These are phyloP conservation scores for Drosophila quadrilineata DNA, from an alignment of 1,140 invertebrate species.

Conservation along the genomic window DNA sequence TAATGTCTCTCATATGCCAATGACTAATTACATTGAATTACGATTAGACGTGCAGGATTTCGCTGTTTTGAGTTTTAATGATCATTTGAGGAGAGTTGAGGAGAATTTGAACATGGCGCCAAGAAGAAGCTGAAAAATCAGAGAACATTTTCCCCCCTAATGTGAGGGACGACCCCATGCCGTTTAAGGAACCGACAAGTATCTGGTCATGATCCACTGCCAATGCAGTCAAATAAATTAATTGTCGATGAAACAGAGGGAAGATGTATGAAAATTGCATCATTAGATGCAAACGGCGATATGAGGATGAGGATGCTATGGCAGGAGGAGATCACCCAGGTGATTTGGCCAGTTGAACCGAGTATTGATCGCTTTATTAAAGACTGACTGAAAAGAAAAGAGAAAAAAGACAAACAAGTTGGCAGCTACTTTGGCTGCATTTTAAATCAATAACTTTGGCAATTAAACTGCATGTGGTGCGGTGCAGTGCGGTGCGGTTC, in stretches of 20 bases:
- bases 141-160: neutral
- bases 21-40: constrained; percentile 65
- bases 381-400: neutral
- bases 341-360: constrained; percentile 3
- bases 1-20: constrained; percentile 38
- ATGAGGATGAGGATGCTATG: neutral
- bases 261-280: constrained; percentile 32
- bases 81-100: neutral
- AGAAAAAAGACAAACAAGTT: constrained; percentile 19
- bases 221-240: constrained; percentile 49
- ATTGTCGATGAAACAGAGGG: constrained; percentile 24
- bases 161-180: constrained; percentile 45
- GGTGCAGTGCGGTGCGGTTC: constrained; percentile 40
- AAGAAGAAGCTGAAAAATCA: constrained; percentile 31
- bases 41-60: constrained; percentile 17
- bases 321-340: constrained; percentile 16
- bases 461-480: constrained; percentile 56
- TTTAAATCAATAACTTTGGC: constrained; percentile 52
- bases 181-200: constrained; percentile 34
- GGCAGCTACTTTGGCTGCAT: constrained; percentile 26
- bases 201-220: constrained; percentile 42
- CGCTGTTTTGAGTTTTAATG: too few species aligned
- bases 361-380: constrained; percentile 50
- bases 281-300: constrained; percentile 39
- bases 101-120: constrained; percentile 5